phyloP scores from a whole-genome alignment of 64 coral and sea anemone genomes.

The Pocillopora verrucosa region DNA sequence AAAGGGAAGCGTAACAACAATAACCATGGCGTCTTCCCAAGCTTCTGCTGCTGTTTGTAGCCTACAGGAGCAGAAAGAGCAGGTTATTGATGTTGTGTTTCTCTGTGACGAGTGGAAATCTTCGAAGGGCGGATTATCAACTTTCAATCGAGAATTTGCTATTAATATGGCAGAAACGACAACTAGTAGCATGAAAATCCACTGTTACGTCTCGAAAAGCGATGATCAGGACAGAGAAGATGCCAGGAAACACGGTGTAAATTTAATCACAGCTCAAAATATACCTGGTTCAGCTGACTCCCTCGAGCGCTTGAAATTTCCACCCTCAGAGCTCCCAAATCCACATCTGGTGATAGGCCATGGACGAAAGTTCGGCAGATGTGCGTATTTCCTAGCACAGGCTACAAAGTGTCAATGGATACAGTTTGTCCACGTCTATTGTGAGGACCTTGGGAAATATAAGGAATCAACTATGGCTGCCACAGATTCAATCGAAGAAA shows the following conservation, averaged over 20 bases:
- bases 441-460: too few species aligned
- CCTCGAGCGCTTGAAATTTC: background rate
- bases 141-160: slow-evolving; percentile 24
- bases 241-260: background rate
- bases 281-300: background rate
- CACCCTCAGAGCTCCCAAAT: background rate
- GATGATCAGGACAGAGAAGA: background rate
- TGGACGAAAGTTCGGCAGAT: slow-evolving; percentile 23
- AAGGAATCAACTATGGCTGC: too few species aligned
- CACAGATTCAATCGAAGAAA: slow-evolving; percentile 24
- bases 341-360: slow-evolving; percentile 37
- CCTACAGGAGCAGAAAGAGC: too few species aligned
- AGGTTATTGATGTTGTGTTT: background rate
- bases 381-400: background rate
- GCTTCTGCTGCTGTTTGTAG: too few species aligned
- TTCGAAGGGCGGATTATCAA: slow-evolving; percentile 22
- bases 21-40: too few species aligned
- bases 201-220: slow-evolving; percentile 31
- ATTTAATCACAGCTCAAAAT: slow-evolving; percentile 9
- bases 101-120: slow-evolving; percentile 31
- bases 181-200: background rate
- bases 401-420: slow-evolving; percentile 21
- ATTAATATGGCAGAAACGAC: background rate
- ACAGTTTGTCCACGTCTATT: slow-evolving; percentile 31
- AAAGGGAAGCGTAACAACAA: too few species aligned